Evolutionary conservation across 2,888 invertebrate species (phyloP).

Genomic region (Catocala fraxini): DNA sequence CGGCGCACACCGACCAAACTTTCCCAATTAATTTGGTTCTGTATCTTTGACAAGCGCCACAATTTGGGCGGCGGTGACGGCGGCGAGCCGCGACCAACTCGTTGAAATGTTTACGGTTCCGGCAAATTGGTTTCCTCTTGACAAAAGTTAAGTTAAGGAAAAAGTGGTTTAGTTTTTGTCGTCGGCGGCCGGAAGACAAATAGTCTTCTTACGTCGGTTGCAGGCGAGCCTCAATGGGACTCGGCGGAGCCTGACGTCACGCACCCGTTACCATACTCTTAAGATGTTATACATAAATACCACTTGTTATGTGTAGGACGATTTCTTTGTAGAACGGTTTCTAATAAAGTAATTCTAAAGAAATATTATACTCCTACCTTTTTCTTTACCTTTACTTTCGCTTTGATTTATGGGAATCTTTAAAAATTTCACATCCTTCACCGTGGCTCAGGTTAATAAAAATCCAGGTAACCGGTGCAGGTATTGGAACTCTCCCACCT

Average conservation of each 20-base stretch:
- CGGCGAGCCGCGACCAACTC: slow-evolving; percentile 28
- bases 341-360: slow-evolving; percentile 15
- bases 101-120: slow-evolving; percentile 38
- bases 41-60: slow-evolving; percentile 33
- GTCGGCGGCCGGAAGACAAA: slow-evolving; percentile 54
- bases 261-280: slow-evolving; percentile 16
- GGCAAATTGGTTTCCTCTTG: slow-evolving; percentile 51
- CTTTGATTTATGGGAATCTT: slow-evolving; percentile 38
- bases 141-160: slow-evolving; percentile 52
- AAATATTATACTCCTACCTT: slow-evolving; percentile 9
- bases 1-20: slow-evolving; percentile 34
- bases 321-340: slow-evolving; percentile 8
- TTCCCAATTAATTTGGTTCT: slow-evolving; percentile 53
- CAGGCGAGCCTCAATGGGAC: slow-evolving; percentile 46
- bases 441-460: slow-evolving; percentile 10
- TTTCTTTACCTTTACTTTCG: slow-evolving; percentile 17
- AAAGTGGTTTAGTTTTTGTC: slow-evolving; percentile 58
- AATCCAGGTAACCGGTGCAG: slow-evolving; percentile 11
- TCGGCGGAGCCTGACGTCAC: slow-evolving; percentile 24
- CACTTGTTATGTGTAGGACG: slow-evolving; percentile 8
- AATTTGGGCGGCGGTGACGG: slow-evolving; percentile 14
- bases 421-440: slow-evolving; percentile 21
- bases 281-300: slow-evolving; percentile 12
- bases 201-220: slow-evolving; percentile 54
- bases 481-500: slow-evolving; percentile 15